Evolutionary conservation across 2,888 invertebrate species (phyloP).

Genomic region (Cryptophagus acutangulus): DNA sequence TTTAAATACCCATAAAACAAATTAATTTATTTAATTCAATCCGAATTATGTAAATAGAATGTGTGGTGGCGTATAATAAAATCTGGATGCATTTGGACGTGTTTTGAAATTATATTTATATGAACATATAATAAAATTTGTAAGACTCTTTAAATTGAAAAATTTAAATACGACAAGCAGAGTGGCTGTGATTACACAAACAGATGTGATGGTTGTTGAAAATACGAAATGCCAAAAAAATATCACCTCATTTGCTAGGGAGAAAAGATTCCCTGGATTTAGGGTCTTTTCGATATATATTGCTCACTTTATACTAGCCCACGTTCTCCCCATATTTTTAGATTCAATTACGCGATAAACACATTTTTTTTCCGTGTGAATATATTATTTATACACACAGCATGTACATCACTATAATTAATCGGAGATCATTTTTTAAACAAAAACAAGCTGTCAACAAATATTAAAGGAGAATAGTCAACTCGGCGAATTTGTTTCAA

Average conservation of each 20-base stretch:
- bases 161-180: slow-evolving; percentile 22
- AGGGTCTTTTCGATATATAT: slow-evolving; percentile 25
- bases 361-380: slow-evolving; percentile 19
- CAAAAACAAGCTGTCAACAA: no score
- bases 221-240: slow-evolving; percentile 26
- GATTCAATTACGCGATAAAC: slow-evolving; percentile 27
- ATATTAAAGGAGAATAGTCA: no score
- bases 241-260: slow-evolving; percentile 26
- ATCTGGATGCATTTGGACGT: no score
- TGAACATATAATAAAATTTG: slow-evolving; percentile 12
- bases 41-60: no score
- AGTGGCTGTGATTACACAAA: slow-evolving; percentile 18
- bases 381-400: no score
- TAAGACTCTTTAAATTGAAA: slow-evolving; percentile 25
- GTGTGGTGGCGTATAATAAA: no score
- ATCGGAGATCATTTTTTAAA: no score
- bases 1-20: no score
- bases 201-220: slow-evolving; percentile 27
- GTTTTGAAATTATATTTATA: slow-evolving; percentile 5
- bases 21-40: no score
- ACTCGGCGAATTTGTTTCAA: no score
- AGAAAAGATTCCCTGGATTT: slow-evolving; percentile 23
- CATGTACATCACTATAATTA: no score
- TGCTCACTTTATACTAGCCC: slow-evolving; percentile 20
- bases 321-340: slow-evolving; percentile 20